Percentiles rank a stretch among this genome's conserved stretches.
These are phyloP conservation scores for Dicyrtomina minuta DNA, from an alignment of 2,888 invertebrate species.

Conservation along the genomic window DNA sequence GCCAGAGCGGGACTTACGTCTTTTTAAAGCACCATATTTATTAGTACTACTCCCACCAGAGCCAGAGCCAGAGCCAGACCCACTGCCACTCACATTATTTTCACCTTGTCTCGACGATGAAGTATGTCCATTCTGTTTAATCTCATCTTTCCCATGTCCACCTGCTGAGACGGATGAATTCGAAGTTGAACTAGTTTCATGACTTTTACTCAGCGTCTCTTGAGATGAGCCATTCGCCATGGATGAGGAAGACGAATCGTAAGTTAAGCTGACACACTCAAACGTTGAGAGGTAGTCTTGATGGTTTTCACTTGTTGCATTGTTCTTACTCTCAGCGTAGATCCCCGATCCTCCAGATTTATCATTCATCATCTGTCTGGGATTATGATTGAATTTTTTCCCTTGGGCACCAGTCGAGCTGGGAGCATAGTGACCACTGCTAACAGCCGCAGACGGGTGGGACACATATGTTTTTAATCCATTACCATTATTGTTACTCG, in stretches of 20 bases:
- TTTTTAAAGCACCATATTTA: constrained; percentile 49
- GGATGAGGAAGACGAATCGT: not conserved
- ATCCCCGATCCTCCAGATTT: not conserved
- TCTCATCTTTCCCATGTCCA: not conserved
- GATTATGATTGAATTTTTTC: not conserved
- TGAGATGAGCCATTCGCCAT: not conserved
- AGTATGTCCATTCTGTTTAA: not conserved
- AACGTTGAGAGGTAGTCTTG: constrained; percentile 4
- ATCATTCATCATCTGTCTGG: not conserved
- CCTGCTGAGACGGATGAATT: too few species aligned
- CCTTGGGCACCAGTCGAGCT: not conserved
- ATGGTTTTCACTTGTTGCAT: not conserved
- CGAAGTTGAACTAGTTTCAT: not conserved
- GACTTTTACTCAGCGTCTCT: not conserved
- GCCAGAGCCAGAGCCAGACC: too few species aligned
- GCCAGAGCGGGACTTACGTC: constrained; percentile 36
- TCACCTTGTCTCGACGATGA: not conserved
- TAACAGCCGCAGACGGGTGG: not conserved
- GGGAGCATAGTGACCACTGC: not conserved
- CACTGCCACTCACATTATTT: not conserved
- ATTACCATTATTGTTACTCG: not conserved
- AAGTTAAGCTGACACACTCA: not conserved
- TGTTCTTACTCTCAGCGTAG: not conserved
- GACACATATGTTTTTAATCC: constrained; percentile 21
- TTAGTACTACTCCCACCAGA: constrained; percentile 5